A percentile compares a stretch with the other conserved stretches of the same genome.
These are phyloP conservation scores for Lucinisca nassula DNA, from an alignment of 2,888 invertebrate species.

Conservation along the genomic window DNA sequence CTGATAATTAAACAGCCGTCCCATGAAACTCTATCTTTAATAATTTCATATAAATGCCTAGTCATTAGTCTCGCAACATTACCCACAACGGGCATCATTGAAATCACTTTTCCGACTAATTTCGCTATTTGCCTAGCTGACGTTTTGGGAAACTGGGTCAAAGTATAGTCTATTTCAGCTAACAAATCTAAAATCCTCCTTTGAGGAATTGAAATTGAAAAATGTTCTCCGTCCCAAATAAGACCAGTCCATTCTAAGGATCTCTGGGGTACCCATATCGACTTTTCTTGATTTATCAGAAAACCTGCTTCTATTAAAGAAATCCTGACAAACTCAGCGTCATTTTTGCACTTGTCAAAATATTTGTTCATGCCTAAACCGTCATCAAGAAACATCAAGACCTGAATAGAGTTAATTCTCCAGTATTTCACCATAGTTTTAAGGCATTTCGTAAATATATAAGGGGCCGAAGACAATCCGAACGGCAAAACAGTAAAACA, in stretches of 20 bases:
- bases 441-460: constrained; percentile 36
- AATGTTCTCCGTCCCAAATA: neutral
- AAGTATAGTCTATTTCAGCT: neutral
- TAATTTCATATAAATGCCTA: neutral
- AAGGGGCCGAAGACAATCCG: too few species aligned
- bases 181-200: constrained; percentile 27
- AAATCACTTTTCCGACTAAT: neutral
- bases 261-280: neutral
- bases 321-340: constrained; percentile 12
- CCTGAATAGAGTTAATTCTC: constrained; percentile 37
- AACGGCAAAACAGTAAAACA: too few species aligned
- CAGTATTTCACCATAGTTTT: constrained; percentile 49
- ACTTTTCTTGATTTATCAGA: neutral
- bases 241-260: neutral
- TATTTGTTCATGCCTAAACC: constrained; percentile 14
- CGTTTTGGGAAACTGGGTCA: neutral
- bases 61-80: constrained; percentile 7
- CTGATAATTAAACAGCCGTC: neutral
- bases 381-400: constrained; percentile 48
- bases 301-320: neutral
- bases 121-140: constrained; percentile 2
- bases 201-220: constrained; percentile 16
- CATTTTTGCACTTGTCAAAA: neutral
- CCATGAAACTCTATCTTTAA: neutral
- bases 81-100: constrained; percentile 7